Percentiles rank a stretch among this genome's conserved stretches.
phyloP scores from a whole-genome alignment of 2,888 invertebrate species.

The Junonia oenone region DNA sequence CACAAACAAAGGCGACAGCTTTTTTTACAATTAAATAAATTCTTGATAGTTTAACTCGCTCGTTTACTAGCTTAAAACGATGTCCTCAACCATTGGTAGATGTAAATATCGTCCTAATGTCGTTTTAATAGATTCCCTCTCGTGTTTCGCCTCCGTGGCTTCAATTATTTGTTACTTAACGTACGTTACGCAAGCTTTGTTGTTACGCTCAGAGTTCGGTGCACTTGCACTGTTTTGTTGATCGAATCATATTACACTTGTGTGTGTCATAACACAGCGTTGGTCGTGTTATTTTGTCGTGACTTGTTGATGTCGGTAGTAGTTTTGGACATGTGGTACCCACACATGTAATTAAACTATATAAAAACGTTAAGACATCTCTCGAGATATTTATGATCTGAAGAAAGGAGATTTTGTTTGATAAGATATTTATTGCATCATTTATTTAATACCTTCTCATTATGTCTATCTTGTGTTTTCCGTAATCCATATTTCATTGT shows the following conservation, averaged over 20 bases:
- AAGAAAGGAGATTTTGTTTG: no score
- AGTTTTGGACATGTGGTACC: background rate
- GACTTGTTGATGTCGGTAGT: slow-evolving; percentile 4
- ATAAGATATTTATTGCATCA: background rate
- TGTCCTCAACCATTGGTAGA: slow-evolving; percentile 29
- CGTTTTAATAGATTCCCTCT: slow-evolving; percentile 57
- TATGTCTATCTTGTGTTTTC: background rate
- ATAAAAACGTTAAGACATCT: no score
- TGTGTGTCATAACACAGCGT: slow-evolving; percentile 2
- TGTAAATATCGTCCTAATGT: slow-evolving; percentile 46
- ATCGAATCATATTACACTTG: slow-evolving; percentile 5
- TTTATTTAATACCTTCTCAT: background rate
- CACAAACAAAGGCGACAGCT: slow-evolving; percentile 46
- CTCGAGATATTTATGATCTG: no score
- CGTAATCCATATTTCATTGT: background rate
- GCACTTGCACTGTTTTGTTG: slow-evolving; percentile 20
- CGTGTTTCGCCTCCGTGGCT: slow-evolving; percentile 65
- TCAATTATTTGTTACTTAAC: slow-evolving; percentile 70
- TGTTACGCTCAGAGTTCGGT: slow-evolving; percentile 22
- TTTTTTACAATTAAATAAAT: slow-evolving; percentile 35
- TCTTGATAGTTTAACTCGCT: slow-evolving; percentile 40
- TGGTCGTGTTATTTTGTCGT: slow-evolving; percentile 8
- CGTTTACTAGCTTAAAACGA: slow-evolving; percentile 12
- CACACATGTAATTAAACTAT: background rate
- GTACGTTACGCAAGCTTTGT: slow-evolving; percentile 33